Evolutionary conservation across 2,113 vertebrate species (phyloP), one percentile per base, ranked within the genome.

Genomic region (Scatophagus argus): DNA sequence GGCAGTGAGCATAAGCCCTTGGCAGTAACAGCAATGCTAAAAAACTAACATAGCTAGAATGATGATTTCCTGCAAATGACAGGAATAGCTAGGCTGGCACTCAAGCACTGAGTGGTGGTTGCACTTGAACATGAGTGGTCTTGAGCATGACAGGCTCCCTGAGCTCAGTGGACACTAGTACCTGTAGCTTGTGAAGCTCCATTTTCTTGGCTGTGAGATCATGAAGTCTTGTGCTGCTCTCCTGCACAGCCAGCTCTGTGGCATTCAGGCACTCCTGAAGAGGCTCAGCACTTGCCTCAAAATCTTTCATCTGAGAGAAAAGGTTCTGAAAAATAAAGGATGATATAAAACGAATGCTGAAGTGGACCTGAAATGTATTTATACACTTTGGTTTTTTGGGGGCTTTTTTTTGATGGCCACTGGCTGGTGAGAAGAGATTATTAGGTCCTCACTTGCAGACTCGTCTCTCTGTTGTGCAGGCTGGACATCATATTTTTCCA

Each of bases 151-250:
- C 12, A 5, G 6, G 32, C 39, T 21, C 8, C 71, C 44, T 13
- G 34, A 9, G 16, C 44, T 32, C 13, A 43, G 47, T 31, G 63
- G 21, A 60, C 16, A 13, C 29, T 14, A 5, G 11, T 92, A 99
- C 98, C 97, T 99, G 97, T 11, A 99, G 94, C 71, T 97, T 98
- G 62, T 96, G 95, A 43, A 98, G 97, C 68, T 99, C 97, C 47
- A 91, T 90, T 74, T 93, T 97, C 91, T 99, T 99, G 25, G 97
- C 96, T 0, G 96, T 94, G 62, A 99, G 95, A 60, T 99, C 97
- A 0, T 96, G 96, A 14, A 99, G 96, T 17, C 96, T 93, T 31
- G 92, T 91, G 87, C 94, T 97, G 90, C 96, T 97, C 68, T 95
- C 96, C 14, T 96, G 96, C 0, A 99, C 95, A 14, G 85, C 80